Evolutionary conservation across 2,113 vertebrate genomes (phyloP).

Genomic region (Arvicanthis niloticus): DNA sequence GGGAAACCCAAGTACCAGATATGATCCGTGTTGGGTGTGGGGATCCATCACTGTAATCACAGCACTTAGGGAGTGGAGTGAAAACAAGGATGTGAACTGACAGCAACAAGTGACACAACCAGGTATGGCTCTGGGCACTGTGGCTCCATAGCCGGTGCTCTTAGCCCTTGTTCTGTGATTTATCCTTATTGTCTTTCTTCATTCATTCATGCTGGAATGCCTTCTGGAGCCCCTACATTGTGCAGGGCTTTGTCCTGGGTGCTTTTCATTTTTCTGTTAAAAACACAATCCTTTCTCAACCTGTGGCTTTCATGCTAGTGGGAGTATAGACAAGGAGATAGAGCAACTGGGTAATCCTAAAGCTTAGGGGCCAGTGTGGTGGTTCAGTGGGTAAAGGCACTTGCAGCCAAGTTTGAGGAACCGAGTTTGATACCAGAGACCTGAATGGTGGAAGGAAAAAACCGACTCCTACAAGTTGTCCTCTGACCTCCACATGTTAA

Average conservation of each 20-base stretch:
- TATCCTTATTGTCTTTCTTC: neutral
- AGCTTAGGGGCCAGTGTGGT: neutral
- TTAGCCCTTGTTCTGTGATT: neutral
- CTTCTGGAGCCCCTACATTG: neutral
- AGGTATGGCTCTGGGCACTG: fast-evolving
- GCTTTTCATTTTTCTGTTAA: fast-evolving
- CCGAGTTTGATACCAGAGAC: neutral
- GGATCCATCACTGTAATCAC: neutral
- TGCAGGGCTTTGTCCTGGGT: neutral
- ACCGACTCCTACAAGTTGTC: neutral
- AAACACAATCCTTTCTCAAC: neutral
- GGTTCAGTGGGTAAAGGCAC: neutral
- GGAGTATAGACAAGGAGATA: neutral
- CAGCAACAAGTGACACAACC: neutral
- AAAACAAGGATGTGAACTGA: no score
- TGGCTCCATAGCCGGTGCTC: neutral
- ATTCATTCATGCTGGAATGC: neutral
- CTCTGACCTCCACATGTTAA: neutral
- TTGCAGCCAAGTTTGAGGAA: neutral
- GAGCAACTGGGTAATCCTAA: neutral
- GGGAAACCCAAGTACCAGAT: neutral
- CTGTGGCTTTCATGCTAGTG: neutral
- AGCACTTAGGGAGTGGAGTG: neutral
- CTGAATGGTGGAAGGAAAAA: neutral
- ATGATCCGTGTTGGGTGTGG: neutral